Evolutionary conservation across 1,140 invertebrate genomes (phyloP), one percentile per base, ranked within the genome.

Genomic region (Drosophila ercepeae): DNA sequence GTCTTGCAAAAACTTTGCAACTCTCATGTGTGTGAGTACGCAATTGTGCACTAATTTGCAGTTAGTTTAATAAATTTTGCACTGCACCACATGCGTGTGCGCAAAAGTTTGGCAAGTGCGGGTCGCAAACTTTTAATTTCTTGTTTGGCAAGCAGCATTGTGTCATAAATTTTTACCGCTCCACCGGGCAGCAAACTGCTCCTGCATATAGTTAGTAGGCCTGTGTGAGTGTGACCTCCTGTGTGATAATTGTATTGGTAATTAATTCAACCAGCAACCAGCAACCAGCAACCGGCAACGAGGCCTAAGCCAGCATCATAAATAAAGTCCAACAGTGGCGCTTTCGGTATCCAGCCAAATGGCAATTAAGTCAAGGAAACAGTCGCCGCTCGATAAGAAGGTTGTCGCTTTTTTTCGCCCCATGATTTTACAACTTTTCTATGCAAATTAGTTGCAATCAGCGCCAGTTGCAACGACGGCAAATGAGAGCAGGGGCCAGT

Each of bases 81-180:
- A 67, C 51, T 78, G 79, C 78, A 49, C 58, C 60, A 75, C 74
- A 83, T 83, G 73, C 75, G 77, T 81, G 72, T 59, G 68, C 69
- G 69, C 44, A 84, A 67, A 83, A 82, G 71, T 75, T 77, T 78
- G 71, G 51, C 53, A 42, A 61, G 77, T 81, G 64, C 65, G 59
- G 71, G 77, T 81, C 72, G 73, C 46, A 82, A 82, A 82, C 50
- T 83, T 83, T 83, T 78, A 83, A 83, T 83, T 83, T 84, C 78
- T 84, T 83, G 79, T 78, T 83, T 83, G 79, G 79, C 74, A 83
- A 73, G 70, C 58, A 60, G 51, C 71, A 63, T 60, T 59, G 51
- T 67, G 69, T 75, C 63, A 83, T 84, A 83, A 83, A 83, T 83
- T 82, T 55, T 48, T 29, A 39, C 32, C 74, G 67, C 78, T 78